Evolutionary conservation across 2,113 vertebrate genomes (phyloP), one percentile per base, ranked within the genome.

Genomic region (Arvicanthis niloticus): DNA sequence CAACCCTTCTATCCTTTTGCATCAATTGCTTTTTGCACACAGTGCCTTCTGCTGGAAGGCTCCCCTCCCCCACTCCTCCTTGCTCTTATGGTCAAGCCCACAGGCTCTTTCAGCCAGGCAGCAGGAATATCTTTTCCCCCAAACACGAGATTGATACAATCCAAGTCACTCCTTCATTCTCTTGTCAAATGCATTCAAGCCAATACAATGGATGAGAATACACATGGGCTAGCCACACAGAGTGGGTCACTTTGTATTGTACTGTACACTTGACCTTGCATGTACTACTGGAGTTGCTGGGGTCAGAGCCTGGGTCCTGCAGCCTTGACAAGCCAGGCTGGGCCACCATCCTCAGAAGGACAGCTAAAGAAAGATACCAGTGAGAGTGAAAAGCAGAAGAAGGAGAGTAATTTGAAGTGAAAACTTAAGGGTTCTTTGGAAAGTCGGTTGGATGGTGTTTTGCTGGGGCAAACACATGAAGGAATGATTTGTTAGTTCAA

Each of bases 41-140:
- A 48, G 22, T 0, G 8, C 12, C 19, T n/a, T 60, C 45, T 76
- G 76, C 51, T 91, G 78, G 88, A 60, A 87, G 80, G 24, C 2
- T 45, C 40, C 22, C 3, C 11, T 29, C 40, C 56, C 56, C 76
- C 24, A 1, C 6, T 26, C 13, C 19, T 22, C 45, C 26, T 58
- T n/a, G n/a, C 78, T 77, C 31, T 0, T 3, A 15, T 62, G 9
- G 26, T 70, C 31, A 84, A 45, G 26, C 51, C 31, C 6, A 29
- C 11, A 1, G 10, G 16, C 67, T 72, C 7, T 13, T 34, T 16
- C n/a, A 31, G 10, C 0, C 2, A 9, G 7, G 26, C 9, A 65
- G 4, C 65, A 84, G 51, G 34, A 21, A 2, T 24, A 12, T 11
- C 40, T 82, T 68, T 75, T 81, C 7, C 16, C 16, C 4, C 0